Percentiles rank a stretch among this genome's conserved stretches.
phyloP scores from a whole-genome alignment of 2,888 invertebrate species.

The Chalcosyrphus nemorum region DNA sequence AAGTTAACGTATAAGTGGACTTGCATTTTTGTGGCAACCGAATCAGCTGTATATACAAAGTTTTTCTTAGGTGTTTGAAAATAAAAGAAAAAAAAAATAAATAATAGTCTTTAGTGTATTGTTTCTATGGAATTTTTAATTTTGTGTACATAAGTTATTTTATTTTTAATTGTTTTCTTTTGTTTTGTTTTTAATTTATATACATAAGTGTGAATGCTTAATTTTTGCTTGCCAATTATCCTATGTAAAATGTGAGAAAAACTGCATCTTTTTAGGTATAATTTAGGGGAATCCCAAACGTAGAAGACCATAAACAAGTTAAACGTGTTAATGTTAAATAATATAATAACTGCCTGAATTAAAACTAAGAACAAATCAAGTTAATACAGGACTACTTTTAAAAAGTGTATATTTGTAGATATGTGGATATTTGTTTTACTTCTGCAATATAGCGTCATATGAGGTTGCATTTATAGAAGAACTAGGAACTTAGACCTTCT shows the following conservation, averaged over 20 bases:
- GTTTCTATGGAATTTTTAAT: constrained; percentile 6
- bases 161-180: not conserved
- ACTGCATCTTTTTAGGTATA: constrained; percentile 9
- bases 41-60: constrained; percentile 70
- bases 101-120: not conserved
- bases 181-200: constrained; percentile 6
- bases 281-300: not conserved
- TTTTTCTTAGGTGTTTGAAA: constrained; percentile 76
- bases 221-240: constrained; percentile 32
- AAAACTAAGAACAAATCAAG: not conserved
- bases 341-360: constrained; percentile 33
- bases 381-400: constrained; percentile 6
- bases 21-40: constrained; percentile 71
- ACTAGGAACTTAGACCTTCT: constrained; percentile 8
- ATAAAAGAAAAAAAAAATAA: not conserved
- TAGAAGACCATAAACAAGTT: not conserved
- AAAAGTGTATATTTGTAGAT: constrained; percentile 50
- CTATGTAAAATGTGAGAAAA: not conserved
- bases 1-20: constrained; percentile 43
- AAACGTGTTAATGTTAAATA: constrained; percentile 15
- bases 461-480: constrained; percentile 25
- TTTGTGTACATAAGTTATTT: not conserved
- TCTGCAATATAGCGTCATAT: not conserved
- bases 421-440: constrained; percentile 23
- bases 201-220: constrained; percentile 27